Conservation (phyloP, 2,113 vertebrate genomes). For the Plecturocebus donacophilus region DNA sequence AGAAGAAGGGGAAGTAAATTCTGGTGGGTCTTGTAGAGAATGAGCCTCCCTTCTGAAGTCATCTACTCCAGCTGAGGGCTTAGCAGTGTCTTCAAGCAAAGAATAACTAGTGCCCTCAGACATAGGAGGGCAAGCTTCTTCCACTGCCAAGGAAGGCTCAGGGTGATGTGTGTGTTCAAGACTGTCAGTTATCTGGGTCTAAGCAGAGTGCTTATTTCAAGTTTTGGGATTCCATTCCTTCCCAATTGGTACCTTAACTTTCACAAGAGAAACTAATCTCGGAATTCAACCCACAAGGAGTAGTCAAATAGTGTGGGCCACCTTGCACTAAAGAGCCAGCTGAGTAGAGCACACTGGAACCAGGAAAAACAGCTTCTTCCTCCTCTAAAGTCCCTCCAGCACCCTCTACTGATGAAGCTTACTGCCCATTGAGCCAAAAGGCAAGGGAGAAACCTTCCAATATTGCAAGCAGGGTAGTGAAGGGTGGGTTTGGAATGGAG, state of each 20-base stretch:
- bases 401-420: neutral
- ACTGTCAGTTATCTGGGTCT: neutral
- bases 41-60: neutral
- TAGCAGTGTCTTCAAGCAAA: slow-evolving; percentile 4
- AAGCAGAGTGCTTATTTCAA: neutral
- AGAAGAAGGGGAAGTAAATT: neutral
- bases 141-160: neutral
- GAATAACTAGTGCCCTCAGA: neutral
- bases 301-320: neutral
- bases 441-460: neutral
- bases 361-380: neutral
- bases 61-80: neutral
- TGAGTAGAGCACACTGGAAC: neutral
- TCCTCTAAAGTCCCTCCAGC: neutral
- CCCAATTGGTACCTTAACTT: neutral
- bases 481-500: neutral
- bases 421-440: neutral
- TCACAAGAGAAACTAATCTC: neutral
- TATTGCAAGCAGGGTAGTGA: neutral
- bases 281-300: neutral
- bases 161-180: neutral
- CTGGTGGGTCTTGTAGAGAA: neutral
- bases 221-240: neutral
- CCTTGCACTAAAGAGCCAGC: neutral
- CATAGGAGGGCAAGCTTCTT: neutral